phyloP scores from a whole-genome alignment of 1,140 invertebrate genomes.

The Cheumatopsyche charites region DNA sequence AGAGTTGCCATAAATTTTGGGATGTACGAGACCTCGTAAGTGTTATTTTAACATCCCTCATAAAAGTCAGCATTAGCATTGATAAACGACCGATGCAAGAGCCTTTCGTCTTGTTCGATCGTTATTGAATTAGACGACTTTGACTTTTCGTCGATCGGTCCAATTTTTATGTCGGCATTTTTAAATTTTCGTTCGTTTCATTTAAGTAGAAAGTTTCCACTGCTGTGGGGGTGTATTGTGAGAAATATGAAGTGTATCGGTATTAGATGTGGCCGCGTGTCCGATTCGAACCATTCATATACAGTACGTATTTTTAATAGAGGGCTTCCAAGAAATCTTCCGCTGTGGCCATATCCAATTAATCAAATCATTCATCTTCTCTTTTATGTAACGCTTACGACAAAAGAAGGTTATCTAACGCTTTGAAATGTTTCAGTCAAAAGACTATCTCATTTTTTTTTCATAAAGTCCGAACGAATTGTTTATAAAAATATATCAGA shows the following conservation, averaged over 20 bases:
- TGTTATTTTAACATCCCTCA: constrained; percentile 22
- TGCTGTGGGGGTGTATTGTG: too few relatives aligned
- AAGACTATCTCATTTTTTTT: background rate
- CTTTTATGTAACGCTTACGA: constrained; percentile 15
- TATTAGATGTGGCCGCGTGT: too few relatives aligned
- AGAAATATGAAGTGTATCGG: too few relatives aligned
- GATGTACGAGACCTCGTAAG: constrained; percentile 7
- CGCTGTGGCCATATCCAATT: constrained; percentile 22
- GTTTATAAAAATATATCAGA: background rate
- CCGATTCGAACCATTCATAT: too few relatives aligned
- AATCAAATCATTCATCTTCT: constrained; percentile 25
- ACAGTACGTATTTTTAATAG: constrained; percentile 8
- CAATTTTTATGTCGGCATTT: too few relatives aligned
- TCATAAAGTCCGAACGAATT: too few relatives aligned
- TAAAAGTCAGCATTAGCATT: constrained; percentile 22
- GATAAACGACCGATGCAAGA: background rate
- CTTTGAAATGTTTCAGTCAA: constrained; percentile 6
- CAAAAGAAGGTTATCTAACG: constrained; percentile 19
- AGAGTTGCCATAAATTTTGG: constrained; percentile 20
- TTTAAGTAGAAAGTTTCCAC: too few relatives aligned
- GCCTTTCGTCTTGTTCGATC: background rate
- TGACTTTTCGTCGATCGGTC: too few relatives aligned
- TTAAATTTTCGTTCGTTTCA: too few relatives aligned
- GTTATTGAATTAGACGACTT: constrained; percentile 8
- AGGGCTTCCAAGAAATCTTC: constrained; percentile 26